Base-by-base conservation (phyloP, 2,113 vertebrate genomes). In the Phrynocephalus versicolor region DNA sequence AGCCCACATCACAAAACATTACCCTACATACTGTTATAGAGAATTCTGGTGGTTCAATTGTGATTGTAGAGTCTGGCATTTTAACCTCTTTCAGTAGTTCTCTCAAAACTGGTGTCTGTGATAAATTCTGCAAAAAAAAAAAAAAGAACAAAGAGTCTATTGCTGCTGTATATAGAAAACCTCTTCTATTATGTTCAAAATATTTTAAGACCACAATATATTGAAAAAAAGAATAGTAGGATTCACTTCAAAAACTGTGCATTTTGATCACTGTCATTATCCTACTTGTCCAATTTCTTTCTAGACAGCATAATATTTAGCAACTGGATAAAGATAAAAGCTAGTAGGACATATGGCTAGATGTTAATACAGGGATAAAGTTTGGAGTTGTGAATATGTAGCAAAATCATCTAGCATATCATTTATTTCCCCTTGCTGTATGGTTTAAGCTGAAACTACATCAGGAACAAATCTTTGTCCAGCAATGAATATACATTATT, bases 81-180 rank as follows among this genome's bases (percentile, higher is more conserved):
- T 95, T 97, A 78, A 97, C 95, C 91, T 97, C 96, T 88, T 96
- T 97, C 65, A 99, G 94, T 41, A 97, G 94, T 79, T 98, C 95
- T 91, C 97, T 96, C 87, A 99, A 93, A 37, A 97, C 93, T 73
- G 96, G 96, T 1, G 99, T 99, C 95, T 99, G 99, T 65, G 98
- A 99, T 65, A 99, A 97, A 93, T 97, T 99, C 99, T 99, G 83
- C 2, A 86, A 90, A 77, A 84, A 81, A 45, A 25, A 23, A 74
- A 60, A 60, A 7, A 14, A 5, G 30, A 27, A 67, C 65, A 67
- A 67, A 12, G 30, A 30, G 65, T 3, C 10, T 10, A 67, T 12
- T 25, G 3, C 23, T 30, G 18, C 6, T 67, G 27, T 3, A 67
- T 5, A 35, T 37, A 60, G 2, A 35, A n/a, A 39, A 60, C 10